A percentile compares a stretch with the other conserved stretches of the same genome.
These are phyloP conservation scores for Empis stercorea DNA, from an alignment of 2,888 invertebrate species.

Conservation along the genomic window DNA sequence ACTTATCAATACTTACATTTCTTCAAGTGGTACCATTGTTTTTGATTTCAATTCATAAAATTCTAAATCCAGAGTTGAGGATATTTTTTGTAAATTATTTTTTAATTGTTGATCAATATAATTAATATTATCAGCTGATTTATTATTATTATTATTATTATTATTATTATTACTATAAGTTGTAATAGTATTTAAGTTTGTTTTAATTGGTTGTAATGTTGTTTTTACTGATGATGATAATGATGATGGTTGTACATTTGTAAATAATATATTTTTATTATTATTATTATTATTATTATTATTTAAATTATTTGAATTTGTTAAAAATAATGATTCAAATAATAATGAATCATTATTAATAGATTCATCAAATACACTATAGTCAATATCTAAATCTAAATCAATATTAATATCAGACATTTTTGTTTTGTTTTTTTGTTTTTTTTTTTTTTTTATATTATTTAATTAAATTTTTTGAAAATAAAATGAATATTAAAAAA, in stretches of 20 bases:
- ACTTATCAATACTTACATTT: constrained; percentile 41
- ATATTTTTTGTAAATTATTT: too few relatives aligned
- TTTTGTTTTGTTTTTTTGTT: too few relatives aligned
- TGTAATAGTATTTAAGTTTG: not conserved
- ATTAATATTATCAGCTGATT: not conserved
- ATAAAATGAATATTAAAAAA: too few relatives aligned
- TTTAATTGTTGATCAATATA: too few relatives aligned
- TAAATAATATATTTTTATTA: too few relatives aligned
- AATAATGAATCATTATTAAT: not conserved
- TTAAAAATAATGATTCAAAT: not conserved
- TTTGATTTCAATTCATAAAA: constrained; percentile 51
- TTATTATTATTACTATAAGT: not conserved
- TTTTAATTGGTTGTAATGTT: not conserved
- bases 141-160: not conserved
- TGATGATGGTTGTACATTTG: not conserved
- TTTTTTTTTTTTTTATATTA: too few relatives aligned
- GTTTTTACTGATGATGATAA: not conserved
- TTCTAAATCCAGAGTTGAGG: constrained; percentile 35
- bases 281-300: too few relatives aligned
- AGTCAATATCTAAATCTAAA: not conserved
- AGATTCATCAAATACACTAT: not conserved
- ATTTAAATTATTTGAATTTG: not conserved
- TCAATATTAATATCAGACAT: too few relatives aligned
- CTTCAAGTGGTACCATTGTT: constrained; percentile 40
- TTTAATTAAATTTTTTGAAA: too few relatives aligned